Conservation (phyloP, 2,888 invertebrate species). For the Alcis repandata region DNA sequence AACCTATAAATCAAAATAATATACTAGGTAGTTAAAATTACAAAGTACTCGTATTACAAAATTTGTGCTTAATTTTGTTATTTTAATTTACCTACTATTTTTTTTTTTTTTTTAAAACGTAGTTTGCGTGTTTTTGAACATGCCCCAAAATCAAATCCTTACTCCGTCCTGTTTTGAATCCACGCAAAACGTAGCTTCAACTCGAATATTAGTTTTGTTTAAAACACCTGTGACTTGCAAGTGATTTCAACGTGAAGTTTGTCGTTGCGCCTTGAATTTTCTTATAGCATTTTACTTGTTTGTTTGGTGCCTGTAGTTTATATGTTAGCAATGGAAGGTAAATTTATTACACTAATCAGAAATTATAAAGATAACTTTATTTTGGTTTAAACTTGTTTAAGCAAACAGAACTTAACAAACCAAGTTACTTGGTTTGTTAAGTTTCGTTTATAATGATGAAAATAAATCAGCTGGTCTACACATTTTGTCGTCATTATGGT, state of each 20-base stretch:
- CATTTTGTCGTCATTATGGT: too few relatives aligned
- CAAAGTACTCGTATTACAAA: too few relatives aligned
- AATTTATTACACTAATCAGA: too few relatives aligned
- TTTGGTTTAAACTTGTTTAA: too few relatives aligned
- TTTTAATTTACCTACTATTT: not conserved
- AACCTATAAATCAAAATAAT: too few relatives aligned
- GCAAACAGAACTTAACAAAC: too few relatives aligned
- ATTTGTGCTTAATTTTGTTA: too few relatives aligned
- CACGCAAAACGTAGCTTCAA: slow-evolving; percentile 32
- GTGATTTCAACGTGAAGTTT: slow-evolving; percentile 33
- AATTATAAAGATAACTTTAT: too few relatives aligned
- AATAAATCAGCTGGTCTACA: too few relatives aligned
- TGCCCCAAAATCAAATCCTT: not conserved
- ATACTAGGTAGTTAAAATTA: too few relatives aligned
- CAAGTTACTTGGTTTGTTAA: too few relatives aligned
- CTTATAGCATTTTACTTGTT: slow-evolving; percentile 14
- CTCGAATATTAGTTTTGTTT: slow-evolving; percentile 41
- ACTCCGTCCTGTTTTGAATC: slow-evolving; percentile 4
- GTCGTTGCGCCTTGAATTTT: slow-evolving; percentile 19
- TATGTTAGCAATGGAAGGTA: slow-evolving; percentile 4
- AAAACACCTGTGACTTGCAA: slow-evolving; percentile 39
- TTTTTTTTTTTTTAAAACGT: not conserved
- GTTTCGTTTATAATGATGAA: too few relatives aligned
- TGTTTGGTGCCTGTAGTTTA: slow-evolving; percentile 11
- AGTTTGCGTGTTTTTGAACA: not conserved